Conservation (phyloP, 2,888 invertebrate genomes). For the Limulus polyphemus region DNA sequence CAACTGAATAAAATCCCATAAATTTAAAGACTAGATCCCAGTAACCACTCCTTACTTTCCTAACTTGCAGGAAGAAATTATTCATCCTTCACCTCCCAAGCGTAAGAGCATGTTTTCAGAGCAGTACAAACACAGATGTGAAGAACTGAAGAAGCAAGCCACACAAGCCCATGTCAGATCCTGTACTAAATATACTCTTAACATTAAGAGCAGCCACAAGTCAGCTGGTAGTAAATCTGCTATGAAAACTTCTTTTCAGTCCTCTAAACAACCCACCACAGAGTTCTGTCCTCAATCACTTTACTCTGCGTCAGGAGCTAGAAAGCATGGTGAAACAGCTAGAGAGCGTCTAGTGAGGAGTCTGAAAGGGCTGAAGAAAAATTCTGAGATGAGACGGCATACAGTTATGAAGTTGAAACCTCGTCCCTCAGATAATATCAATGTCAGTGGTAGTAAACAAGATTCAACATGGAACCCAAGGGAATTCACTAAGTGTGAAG, state of each 20-base stretch:
- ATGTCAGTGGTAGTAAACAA: neutral
- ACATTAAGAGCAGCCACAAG: constrained; percentile 6
- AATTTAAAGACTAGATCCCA: no score
- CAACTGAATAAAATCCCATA: no score
- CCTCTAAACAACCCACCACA: constrained; percentile 1
- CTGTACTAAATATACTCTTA: constrained; percentile 21
- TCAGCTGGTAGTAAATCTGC: neutral
- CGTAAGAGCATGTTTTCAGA: no score
- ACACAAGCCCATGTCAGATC: constrained; percentile 20
- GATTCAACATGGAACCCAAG: neutral
- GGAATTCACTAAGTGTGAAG: neutral
- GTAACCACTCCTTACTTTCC: no score
- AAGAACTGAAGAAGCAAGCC: neutral
- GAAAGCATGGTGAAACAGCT: constrained; percentile 22
- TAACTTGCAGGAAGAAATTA: no score
- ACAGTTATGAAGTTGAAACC: neutral
- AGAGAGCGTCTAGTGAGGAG: constrained; percentile 24
- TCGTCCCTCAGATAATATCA: neutral
- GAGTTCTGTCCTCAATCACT: neutral
- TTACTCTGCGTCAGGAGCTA: neutral
- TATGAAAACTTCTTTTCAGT: neutral
- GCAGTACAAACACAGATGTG: no score
- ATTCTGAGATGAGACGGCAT: constrained; percentile 10
- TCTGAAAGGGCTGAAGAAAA: constrained; percentile 25
- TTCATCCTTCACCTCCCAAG: no score